Conservation (phyloP, 2,113 vertebrate species). For the Craseonycteris thonglongyai region DNA sequence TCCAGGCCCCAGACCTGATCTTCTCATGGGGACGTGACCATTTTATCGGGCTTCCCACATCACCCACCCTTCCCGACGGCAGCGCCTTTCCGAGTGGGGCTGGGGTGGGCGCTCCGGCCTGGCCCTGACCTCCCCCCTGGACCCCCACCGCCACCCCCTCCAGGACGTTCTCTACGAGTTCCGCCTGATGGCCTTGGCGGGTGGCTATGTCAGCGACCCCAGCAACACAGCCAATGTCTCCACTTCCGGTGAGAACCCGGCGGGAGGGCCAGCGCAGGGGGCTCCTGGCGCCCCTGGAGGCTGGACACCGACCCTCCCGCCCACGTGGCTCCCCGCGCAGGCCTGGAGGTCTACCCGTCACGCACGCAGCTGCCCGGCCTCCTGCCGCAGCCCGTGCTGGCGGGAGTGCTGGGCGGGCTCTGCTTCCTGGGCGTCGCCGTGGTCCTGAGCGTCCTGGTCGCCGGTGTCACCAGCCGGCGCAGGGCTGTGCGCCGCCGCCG, state of each 20-base stretch:
- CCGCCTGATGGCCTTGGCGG: slow-evolving; percentile 88
- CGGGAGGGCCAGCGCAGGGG: neutral
- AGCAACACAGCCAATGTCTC: slow-evolving; percentile 90
- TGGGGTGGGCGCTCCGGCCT: neutral
- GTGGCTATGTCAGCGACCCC: slow-evolving; percentile 88
- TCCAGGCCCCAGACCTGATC: neutral
- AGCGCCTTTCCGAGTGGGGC: neutral
- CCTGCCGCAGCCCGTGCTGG: slow-evolving; percentile 89
- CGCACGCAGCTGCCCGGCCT: slow-evolving; percentile 86
- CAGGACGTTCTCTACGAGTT: slow-evolving; percentile 92
- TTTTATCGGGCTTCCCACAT: neutral
- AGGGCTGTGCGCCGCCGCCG: slow-evolving; percentile 70
- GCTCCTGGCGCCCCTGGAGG: no score
- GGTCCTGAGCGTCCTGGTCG: slow-evolving; percentile 87
- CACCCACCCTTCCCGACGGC: neutral
- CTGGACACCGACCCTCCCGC: neutral
- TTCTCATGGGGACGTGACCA: neutral
- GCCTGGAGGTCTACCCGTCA: slow-evolving; percentile 91
- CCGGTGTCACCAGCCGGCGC: slow-evolving; percentile 89
- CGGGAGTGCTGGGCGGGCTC: slow-evolving; percentile 89
- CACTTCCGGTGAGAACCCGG: slow-evolving; percentile 83
- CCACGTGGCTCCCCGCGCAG: slow-evolving; percentile 69
- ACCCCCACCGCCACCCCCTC: neutral
- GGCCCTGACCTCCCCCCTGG: neutral
- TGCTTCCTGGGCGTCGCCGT: slow-evolving; percentile 93